Conservation (phyloP, 37 sponge, comb jelly and placozoan species). For the Geodia barretti region DNA sequence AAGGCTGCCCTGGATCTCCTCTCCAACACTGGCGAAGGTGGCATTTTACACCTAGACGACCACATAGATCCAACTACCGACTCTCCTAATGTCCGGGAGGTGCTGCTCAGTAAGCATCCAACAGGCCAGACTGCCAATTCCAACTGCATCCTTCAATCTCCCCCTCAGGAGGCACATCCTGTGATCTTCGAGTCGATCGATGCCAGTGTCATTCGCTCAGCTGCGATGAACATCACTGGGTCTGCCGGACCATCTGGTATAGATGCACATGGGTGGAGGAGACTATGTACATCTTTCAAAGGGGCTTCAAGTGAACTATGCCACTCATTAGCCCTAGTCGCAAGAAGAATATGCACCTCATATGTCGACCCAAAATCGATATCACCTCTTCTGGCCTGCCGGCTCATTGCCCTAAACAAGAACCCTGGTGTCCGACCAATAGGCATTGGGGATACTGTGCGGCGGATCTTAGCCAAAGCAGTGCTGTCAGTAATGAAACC, state of each 20-base stretch:
- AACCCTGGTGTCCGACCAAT: conserved; percentile 28
- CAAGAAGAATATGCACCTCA: conserved; percentile 9
- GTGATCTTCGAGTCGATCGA: conserved; percentile 29
- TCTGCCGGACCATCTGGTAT: conserved; percentile 37
- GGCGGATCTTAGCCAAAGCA: conserved; percentile 43
- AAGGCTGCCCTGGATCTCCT: background rate
- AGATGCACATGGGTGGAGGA: conserved; percentile 29
- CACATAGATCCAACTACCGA: background rate
- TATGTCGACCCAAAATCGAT: conserved; percentile 27
- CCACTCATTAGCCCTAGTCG: conserved; percentile 7
- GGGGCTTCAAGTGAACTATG: conserved; percentile 16
- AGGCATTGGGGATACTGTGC: conserved; percentile 19
- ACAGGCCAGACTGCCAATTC: background rate
- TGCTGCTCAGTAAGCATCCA: conserved; percentile 30
- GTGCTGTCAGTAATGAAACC: background rate
- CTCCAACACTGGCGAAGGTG: background rate
- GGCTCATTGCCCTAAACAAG: conserved; percentile 26
- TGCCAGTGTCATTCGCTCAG: conserved; percentile 11
- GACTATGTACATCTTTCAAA: conserved; percentile 31
- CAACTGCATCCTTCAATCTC: background rate
- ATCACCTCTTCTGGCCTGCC: conserved; percentile 25
- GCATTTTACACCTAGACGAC: conserved; percentile 13
- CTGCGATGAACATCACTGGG: conserved; percentile 18
- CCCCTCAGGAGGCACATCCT: conserved; percentile 9
- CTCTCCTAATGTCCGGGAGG: conserved; percentile 13